A percentile compares a stretch with the other conserved stretches of the same genome.
These are phyloP conservation scores for Actias luna DNA, from an alignment of 2,888 invertebrate species.

Conservation along the genomic window DNA sequence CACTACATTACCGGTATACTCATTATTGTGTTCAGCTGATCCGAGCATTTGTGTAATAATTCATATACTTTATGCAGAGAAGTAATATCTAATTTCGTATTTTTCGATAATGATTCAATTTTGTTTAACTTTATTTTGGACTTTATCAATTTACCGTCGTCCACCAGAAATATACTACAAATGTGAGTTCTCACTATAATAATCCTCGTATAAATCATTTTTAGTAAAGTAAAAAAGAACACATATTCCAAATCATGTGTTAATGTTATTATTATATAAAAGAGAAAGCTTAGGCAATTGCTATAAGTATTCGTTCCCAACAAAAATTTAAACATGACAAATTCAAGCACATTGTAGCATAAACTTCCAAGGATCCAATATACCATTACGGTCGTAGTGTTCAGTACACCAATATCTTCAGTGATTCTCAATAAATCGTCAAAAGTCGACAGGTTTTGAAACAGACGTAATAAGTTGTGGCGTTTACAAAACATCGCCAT, in stretches of 20 bases:
- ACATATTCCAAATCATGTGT: conserved; percentile 55
- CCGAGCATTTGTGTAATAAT: conserved; percentile 54
- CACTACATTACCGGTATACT: conserved; percentile 51
- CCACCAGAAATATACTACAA: conserved; percentile 36
- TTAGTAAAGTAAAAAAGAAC: conserved; percentile 46
- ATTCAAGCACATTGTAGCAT: conserved; percentile 39
- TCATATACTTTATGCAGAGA: conserved; percentile 58
- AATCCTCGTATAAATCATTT: conserved; percentile 47
- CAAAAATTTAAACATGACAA: not conserved
- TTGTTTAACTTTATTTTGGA: conserved; percentile 30
- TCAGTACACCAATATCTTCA: conserved; percentile 36
- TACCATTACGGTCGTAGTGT: conserved; percentile 29
- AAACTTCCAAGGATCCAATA: conserved; percentile 33
- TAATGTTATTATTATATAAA: conserved; percentile 35
- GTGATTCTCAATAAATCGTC: conserved; percentile 52
- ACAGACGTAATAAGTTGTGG: conserved; percentile 38
- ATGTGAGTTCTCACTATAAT: conserved; percentile 54
- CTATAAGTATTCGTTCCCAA: not conserved
- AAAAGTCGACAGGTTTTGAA: conserved; percentile 44
- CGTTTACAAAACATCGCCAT: conserved; percentile 39
- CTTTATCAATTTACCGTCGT: conserved; percentile 23
- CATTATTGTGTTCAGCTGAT: conserved; percentile 58
- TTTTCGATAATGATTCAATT: conserved; percentile 49
- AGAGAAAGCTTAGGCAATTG: not conserved
- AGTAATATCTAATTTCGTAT: conserved; percentile 45